Evolutionary conservation across 1,140 invertebrate genomes (phyloP), one percentile per base, ranked within the genome.

Genomic region (Drosophila truncata): DNA sequence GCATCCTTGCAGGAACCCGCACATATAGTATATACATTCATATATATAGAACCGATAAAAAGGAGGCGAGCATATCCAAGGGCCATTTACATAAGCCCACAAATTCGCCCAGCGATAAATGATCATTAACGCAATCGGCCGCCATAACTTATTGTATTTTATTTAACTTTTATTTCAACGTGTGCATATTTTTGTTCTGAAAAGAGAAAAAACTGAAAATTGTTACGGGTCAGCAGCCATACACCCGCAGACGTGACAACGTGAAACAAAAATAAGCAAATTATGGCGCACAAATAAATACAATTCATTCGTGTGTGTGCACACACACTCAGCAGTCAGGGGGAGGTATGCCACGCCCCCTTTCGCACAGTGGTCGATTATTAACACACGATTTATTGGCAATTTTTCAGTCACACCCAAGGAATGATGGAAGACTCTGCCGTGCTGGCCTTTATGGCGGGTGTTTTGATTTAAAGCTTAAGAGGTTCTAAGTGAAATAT

Each of bases 111-210:
- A 52, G 64, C 81, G 33, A 80, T 83, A 82, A 83, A 83, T 84
- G 82, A 78, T 65, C 82, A 80, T 78, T 85, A 85, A 85, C 73
- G 73, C 73, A 80, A 85, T 80, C 82, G 67, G 54, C 59, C 54
- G 57, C 70, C 77, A 85, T 85, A 85, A 85, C 77, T 85, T 85
- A 85, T 78, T 80, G 81, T 80, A 60, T 63, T 81, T 75, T 82
- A 82, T 82, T 63, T 76, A 54, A 82, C 62, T 72, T 82, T 82
- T 66, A 59, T 75, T 52, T 57, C 52, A 39, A 39, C 55, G 27
- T 78, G 29, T 39, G 65, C 59, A 25, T 44, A 61, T 39, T 54
- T 70, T 54, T 16, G 29, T 18, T 47, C 46, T 4, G 46, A 52
- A 39, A 18, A 10, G 20, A 37, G 75, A 42, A 54, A 37, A 50